These are phyloP conservation scores for Nephrotoma guestfalica DNA, from an alignment of 2,888 invertebrate genomes.

Conservation along the genomic window DNA sequence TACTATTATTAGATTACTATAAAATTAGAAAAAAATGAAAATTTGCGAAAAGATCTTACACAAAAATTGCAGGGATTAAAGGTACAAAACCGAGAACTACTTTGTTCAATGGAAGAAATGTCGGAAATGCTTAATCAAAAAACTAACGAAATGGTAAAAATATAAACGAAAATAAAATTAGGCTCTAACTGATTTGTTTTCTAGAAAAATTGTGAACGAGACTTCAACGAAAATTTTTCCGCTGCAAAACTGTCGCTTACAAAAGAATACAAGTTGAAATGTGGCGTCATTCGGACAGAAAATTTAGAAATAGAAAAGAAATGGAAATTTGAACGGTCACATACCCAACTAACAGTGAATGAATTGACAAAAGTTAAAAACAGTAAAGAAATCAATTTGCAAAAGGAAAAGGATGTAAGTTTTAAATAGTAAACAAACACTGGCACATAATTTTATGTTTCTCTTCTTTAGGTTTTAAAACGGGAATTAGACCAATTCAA, in stretches of 20 bases:
- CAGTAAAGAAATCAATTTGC: not conserved
- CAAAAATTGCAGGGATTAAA: not conserved
- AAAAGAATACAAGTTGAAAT: not conserved
- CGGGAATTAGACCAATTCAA: not conserved
- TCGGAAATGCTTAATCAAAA: not conserved
- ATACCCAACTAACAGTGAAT: not conserved
- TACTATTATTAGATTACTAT: not conserved
- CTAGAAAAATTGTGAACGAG: not conserved
- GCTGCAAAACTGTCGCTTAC: not conserved
- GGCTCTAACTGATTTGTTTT: not conserved
- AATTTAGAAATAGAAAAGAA: not conserved
- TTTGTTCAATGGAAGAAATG: not conserved
- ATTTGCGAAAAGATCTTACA: not conserved
- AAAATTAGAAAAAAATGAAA: not conserved
- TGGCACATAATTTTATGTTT: not conserved
- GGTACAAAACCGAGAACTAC: not conserved
- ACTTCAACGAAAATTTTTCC: not conserved
- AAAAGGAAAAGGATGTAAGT: not conserved
- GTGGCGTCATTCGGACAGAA: not conserved
- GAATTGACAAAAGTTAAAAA: not conserved
- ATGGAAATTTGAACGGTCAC: not conserved
- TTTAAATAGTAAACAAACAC: not conserved
- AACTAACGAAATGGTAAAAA: not conserved
- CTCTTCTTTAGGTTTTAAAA: not conserved
- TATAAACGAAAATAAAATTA: not conserved